Conservation (phyloP, 2,888 invertebrate species). For the Rhagonycha lutea region DNA sequence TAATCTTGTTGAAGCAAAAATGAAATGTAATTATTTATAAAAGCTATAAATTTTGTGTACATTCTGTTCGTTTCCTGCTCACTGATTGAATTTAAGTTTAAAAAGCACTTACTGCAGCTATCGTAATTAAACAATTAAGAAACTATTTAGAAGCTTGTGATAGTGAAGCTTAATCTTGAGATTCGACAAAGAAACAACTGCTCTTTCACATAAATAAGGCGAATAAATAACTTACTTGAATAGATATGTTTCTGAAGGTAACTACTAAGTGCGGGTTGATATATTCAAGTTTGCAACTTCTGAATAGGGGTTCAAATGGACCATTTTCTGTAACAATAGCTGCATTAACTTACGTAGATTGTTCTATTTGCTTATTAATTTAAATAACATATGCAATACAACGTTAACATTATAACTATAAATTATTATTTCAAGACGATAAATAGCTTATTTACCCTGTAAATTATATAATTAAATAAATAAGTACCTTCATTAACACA, state of each 20-base stretch:
- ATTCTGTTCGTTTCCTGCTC: too few relatives aligned
- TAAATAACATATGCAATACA: background rate
- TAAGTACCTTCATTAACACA: conserved; percentile 53
- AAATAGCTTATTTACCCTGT: background rate
- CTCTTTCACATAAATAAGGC: conserved; percentile 10
- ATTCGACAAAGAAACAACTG: conserved; percentile 19
- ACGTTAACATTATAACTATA: background rate
- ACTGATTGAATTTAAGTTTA: background rate
- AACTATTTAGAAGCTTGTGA: background rate
- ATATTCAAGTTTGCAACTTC: conserved; percentile 72
- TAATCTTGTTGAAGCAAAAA: too few relatives aligned
- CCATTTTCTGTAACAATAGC: conserved; percentile 64
- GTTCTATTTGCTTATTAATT: background rate
- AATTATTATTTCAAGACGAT: background rate
- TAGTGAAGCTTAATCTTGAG: background rate
- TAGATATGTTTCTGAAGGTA: conserved; percentile 75
- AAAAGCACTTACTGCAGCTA: background rate
- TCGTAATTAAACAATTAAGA: background rate
- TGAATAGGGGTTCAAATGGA: conserved; percentile 75
- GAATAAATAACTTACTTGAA: conserved; percentile 62
- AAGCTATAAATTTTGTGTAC: too few relatives aligned
- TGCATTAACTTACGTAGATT: conserved; percentile 13
- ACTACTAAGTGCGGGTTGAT: conserved; percentile 71
- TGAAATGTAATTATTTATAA: too few relatives aligned
- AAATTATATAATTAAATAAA: background rate